A percentile compares a stretch with the other conserved stretches of the same genome.
phyloP scores from a whole-genome alignment of 2,113 vertebrate species.

The Hystrix brachyura region DNA sequence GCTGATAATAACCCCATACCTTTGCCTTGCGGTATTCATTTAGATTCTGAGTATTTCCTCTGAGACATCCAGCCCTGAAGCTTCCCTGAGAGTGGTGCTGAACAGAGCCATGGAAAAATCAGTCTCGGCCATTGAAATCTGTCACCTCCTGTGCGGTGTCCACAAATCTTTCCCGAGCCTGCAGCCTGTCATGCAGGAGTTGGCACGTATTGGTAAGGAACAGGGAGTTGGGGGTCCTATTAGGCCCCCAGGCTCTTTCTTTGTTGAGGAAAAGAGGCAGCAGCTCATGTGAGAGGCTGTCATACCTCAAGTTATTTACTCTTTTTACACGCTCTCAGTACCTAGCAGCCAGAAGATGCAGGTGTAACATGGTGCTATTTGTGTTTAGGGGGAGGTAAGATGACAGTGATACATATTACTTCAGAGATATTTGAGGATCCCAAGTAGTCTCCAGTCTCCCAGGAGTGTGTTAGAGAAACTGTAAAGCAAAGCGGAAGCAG shows the following conservation, averaged over 20 bases:
- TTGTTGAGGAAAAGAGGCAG: background rate
- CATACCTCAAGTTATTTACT: background rate
- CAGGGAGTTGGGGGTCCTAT: background rate
- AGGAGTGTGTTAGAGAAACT: slow-evolving; percentile 1
- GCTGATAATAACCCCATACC: slow-evolving; percentile 39
- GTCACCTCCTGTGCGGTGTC: slow-evolving; percentile 85
- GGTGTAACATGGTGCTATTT: background rate
- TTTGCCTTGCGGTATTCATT: slow-evolving; percentile 71
- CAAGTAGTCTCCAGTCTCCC: background rate
- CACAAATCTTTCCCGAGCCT: slow-evolving; percentile 82
- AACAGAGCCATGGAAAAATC: slow-evolving; percentile 83
- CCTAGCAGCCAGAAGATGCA: background rate
- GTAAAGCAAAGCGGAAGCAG: background rate
- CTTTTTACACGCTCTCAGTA: background rate
- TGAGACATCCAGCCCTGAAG: slow-evolving; percentile 77
- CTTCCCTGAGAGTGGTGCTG: slow-evolving; percentile 82
- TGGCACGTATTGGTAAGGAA: slow-evolving; percentile 85
- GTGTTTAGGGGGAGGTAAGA: slow-evolving; percentile 21
- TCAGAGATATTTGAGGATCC: background rate
- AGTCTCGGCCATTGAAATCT: slow-evolving; percentile 83
- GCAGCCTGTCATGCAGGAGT: slow-evolving; percentile 85
- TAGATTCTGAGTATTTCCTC: slow-evolving; percentile 86
- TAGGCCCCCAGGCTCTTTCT: background rate
- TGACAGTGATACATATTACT: background rate
- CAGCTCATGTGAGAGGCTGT: background rate